Base-by-base conservation (phyloP, 2,113 vertebrate species). In the Cephalopholis sonnerati region DNA sequence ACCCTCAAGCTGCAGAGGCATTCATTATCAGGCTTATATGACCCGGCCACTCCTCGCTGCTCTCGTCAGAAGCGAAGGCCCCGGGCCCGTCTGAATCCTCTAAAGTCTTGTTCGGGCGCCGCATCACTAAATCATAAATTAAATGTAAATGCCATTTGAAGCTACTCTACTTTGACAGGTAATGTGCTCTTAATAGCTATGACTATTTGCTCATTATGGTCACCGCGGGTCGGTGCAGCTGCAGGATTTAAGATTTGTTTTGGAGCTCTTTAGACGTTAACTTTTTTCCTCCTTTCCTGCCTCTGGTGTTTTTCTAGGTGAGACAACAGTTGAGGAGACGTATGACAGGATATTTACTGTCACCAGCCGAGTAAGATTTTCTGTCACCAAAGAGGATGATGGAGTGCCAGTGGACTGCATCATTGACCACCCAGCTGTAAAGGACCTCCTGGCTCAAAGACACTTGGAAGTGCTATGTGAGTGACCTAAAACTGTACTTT, bases 381-480 rank as follows among this genome's bases (percentile, higher is more conserved):
- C 96, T 78, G 98, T 99, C 93, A 96, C 93, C 32, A 97, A 97
- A 72, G 97, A 99, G 71, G 98, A 99, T 36, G 98, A 99, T 0
- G 98, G 98, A 15, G 95, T 97, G 61, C 96, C 97, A 0, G 96
- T 99, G 89, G 96, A 98, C 96, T 99, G 98, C 81, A 92, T 98
- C 93, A 96, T 98, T 93, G 97, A 99, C 91, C 98, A 99, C 79
- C 98, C 98, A 13, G 98, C 98, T 0, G 98, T 96, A 87, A 99
- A 97, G n/a, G 98, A 98, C 94, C 77, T 99, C 87, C 96, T 97
- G 94, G 97, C 97, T 25, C 98, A 98, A 93, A 97, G 97, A 69
- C 97, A 98, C 90, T 96, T 99, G 20, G 97, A 99, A 94, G 98
- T 99, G 64, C 96, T 96, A 87, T 99, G 98, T 99, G 93, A 99